Evolutionary conservation across 2,888 invertebrate genomes (phyloP), one percentile per base, ranked within the genome.

Genomic region (Mycalesis mineus): DNA sequence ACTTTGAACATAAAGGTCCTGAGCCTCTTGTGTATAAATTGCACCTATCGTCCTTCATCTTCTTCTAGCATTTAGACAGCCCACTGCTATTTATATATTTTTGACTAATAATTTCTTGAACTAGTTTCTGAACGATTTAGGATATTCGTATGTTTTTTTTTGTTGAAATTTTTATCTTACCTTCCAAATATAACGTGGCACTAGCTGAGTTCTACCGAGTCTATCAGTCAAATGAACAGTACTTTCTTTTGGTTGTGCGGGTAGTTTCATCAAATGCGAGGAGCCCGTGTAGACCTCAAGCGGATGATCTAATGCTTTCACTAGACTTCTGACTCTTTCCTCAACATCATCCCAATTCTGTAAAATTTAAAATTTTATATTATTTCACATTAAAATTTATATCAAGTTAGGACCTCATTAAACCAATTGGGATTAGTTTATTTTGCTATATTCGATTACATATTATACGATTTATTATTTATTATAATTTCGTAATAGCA

Each of bases 271-370:
- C 64, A 57, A 8, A 73, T 65, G 6, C 64, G 66, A 29, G 9
- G 60, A 33, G 5, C 84, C 84, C 1, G 81, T 82, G 66, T 68
- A 72, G 5, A 83, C 65, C 0, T 53, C 40, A 7, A 82, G 41
- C 4, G 67, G 57, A 3, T 63, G 53, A 3, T 62, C 62, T 1
- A 69, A 51, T 0, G 50, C 51, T 29, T 64, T 70, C 1, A 65
- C 72, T 14, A 82, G 60, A 0, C 48, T 44, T 50, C 82, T 71
- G 1, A 84, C 65, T 28, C 70, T 70, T 2, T 57, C 40, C 54
- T 82, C 82, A 1, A 83, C 41, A 6, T 72, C 69, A 3, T 77
- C 69, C 83, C 83, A 83, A 59, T 63, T 84, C 84, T 84, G 60
- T 22, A 65, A 66, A 9, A 13, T 44, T 5, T 39, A 28, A 41